These are phyloP conservation scores for Acholoe squamosa DNA, from an alignment of 2,888 invertebrate species.

Conservation along the genomic window DNA sequence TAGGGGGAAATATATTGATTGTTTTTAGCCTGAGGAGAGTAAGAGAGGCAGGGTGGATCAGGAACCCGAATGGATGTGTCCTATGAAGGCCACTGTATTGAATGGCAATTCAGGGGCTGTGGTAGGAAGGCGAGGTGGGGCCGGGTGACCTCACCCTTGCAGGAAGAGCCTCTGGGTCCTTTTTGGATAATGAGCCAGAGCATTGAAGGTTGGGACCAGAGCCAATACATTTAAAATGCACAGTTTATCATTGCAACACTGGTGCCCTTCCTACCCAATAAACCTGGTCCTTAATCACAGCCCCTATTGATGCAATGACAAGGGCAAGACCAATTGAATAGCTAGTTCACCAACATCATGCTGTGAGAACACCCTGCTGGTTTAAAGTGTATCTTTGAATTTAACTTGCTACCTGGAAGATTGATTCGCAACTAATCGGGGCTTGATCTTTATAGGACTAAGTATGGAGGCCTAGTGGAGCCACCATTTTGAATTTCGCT, in stretches of 20 bases:
- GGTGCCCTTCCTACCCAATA: too few relatives aligned
- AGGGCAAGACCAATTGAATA: too few relatives aligned
- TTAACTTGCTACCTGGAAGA: too few relatives aligned
- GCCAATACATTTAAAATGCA: slow-evolving; percentile 8
- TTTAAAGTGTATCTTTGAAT: too few relatives aligned
- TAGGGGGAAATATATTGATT: slow-evolving; percentile 16
- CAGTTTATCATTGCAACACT: background rate
- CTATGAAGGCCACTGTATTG: background rate
- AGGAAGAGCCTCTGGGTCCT: background rate
- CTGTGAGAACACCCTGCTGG: too few relatives aligned
- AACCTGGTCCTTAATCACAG: too few relatives aligned
- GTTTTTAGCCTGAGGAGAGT: slow-evolving; percentile 6
- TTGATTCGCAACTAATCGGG: too few relatives aligned
- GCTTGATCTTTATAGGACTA: too few relatives aligned
- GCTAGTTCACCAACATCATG: too few relatives aligned
- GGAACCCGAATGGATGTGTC: background rate
- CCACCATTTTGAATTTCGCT: too few relatives aligned
- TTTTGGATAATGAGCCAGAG: background rate
- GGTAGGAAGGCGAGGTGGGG: background rate
- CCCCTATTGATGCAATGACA: too few relatives aligned
- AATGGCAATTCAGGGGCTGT: background rate
- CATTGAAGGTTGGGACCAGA: background rate
- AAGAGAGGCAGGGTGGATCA: background rate
- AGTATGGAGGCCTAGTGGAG: too few relatives aligned
- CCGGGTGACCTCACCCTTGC: background rate